Base-by-base conservation (phyloP, 2,113 vertebrate species). In the Psammodynastes pulverulentus region DNA sequence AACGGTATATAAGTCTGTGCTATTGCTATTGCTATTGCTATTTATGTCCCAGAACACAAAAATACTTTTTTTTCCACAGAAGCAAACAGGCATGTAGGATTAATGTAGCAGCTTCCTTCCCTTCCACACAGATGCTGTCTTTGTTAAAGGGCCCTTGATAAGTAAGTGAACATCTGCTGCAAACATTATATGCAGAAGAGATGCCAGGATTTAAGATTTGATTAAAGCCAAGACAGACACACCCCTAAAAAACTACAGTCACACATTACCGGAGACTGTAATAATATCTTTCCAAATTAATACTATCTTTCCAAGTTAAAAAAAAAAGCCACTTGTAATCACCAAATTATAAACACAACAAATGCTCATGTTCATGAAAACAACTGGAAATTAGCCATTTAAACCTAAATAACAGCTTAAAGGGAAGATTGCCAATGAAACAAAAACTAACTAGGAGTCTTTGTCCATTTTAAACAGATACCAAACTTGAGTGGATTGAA, bases 11-110 rank as follows among this genome's bases (percentile, higher is more conserved):
- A n/a, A n/a, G n/a, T n/a, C n/a, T n/a, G n/a, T n/a, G n/a, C n/a
- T n/a, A n/a, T n/a, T n/a, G n/a, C n/a, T n/a, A n/a, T n/a, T n/a
- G n/a, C n/a, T n/a, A n/a, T n/a, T n/a, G n/a, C n/a, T n/a, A n/a
- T 58, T 93, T 93, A 93, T 2, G 4, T 89, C 2, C 89, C 91
- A 91, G 94, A 93, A 88, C 88, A 89, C 94, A 93, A 92, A 87
- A 79, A 91, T 1, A 21, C 15, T 56, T 56, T 54, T 56, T 58
- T 46, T 94, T 49, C 87, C 87, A 54, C 89, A 48, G 86, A 46
- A 92, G 87, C 58, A 94, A 72, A 87, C 92, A 72, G 93, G 29
- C 48, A 89, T 29, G 88, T 84, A 45, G 51, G 54, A 93, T 4
- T 2, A 92, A 93, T 91, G 9, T 54, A 53, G n/a, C 52, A 52